These are phyloP conservation scores for Ovibos moschatus DNA, from an alignment of 2,113 vertebrate genomes.

Conservation along the genomic window DNA sequence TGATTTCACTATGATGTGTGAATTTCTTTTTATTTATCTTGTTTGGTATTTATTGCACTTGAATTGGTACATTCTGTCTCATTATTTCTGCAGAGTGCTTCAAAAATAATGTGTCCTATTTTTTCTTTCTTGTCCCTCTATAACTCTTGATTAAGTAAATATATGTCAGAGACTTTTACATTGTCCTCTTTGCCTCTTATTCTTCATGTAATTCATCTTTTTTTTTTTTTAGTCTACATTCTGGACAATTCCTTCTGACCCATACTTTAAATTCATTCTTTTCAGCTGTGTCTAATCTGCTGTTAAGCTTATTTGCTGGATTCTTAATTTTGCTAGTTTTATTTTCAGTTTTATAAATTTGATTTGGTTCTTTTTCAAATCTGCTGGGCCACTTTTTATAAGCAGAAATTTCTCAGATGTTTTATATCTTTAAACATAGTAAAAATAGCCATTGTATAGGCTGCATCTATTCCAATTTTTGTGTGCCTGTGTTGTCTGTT, in stretches of 20 bases:
- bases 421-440: not conserved
- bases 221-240: not conserved
- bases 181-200: not conserved
- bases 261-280: not conserved
- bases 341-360: constrained; percentile 10
- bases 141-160: constrained; percentile 18
- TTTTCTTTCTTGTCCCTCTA: not conserved
- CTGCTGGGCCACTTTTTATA: not conserved
- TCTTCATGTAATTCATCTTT: not conserved
- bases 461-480: not conserved
- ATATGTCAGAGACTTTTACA: not conserved
- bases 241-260: not conserved
- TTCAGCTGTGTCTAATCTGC: not conserved
- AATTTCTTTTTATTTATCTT: constrained; percentile 21
- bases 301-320: not conserved
- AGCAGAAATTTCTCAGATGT: not conserved
- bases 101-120: not conserved
- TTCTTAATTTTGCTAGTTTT: constrained; percentile 9
- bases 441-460: not conserved
- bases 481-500: not conserved
- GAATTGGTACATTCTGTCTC: not conserved
- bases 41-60: constrained; percentile 1
- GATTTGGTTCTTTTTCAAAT: not conserved
- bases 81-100: constrained; percentile 29
- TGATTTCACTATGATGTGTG: not conserved